Percentiles rank a stretch among this genome's conserved stretches.
Conservation (phyloP, 2,888 invertebrate genomes). For the Sphaeridia pumilis region DNA sequence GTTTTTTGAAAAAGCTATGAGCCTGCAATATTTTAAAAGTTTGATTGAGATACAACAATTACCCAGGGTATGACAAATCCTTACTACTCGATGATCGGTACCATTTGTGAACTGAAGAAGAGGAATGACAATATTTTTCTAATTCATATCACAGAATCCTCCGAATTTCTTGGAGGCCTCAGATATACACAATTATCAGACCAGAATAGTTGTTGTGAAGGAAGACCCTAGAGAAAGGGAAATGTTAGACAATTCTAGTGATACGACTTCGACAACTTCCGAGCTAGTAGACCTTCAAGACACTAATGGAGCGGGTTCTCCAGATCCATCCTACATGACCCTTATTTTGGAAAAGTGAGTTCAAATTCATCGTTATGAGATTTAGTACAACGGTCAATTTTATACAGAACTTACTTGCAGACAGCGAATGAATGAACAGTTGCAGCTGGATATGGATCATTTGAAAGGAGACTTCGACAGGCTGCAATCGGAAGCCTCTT, state of each 20-base stretch:
- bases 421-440: slow-evolving; percentile 65
- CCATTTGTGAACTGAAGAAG: too few relatives aligned
- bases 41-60: slow-evolving; percentile 83
- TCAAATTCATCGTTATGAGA: background rate
- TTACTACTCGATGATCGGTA: too few relatives aligned
- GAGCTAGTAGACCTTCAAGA: slow-evolving; percentile 38
- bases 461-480: slow-evolving; percentile 49
- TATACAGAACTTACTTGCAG: too few relatives aligned
- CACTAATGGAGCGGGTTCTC: slow-evolving; percentile 41
- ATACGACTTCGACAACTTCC: slow-evolving; percentile 39
- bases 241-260: slow-evolving; percentile 27
- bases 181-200: slow-evolving; percentile 84
- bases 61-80: slow-evolving; percentile 56
- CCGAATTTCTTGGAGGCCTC: slow-evolving; percentile 90
- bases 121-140: slow-evolving; percentile 9
- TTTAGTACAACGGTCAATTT: too few relatives aligned
- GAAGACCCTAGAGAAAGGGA: slow-evolving; percentile 52
- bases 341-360: slow-evolving; percentile 24
- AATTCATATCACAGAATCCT: slow-evolving; percentile 50
- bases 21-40: slow-evolving; percentile 93
- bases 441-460: slow-evolving; percentile 62
- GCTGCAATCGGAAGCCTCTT: slow-evolving; percentile 46
- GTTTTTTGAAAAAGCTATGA: slow-evolving; percentile 86
- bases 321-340: slow-evolving; percentile 30
- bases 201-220: slow-evolving; percentile 72